Base-by-base conservation (phyloP, 2,888 invertebrate genomes). In the Druceiella hillmani region DNA sequence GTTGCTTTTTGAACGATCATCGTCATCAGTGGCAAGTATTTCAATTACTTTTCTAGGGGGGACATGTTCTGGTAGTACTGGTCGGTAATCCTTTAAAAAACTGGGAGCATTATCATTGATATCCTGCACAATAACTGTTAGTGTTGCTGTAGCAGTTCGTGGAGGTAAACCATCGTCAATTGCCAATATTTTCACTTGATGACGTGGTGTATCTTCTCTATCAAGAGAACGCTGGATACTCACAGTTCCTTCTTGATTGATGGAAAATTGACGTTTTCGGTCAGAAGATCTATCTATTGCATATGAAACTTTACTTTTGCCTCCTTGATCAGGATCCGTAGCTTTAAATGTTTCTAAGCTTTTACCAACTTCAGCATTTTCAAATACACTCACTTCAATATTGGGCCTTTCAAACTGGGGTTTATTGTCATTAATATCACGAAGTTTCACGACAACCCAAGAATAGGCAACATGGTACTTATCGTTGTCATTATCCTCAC, bases 391-490 rank as follows among this genome's bases (percentile, higher is more conserved):
- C 3, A 87, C 87, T 68, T 91, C 93, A 52, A 95, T 92, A 59
- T 93, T 92, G 30, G 94, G 89, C 47, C 86, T 79, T 56, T 94
- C 92, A 60, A 92, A 95, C 56, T 87, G 87, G 3, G 97, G 97
- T 61, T 91, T 90, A 74, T 97, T 97, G 75, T 98, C 97, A 71
- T 98, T 98, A 52, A 90, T 90, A 62, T 98, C 98, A 43, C 89
- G 78, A 42, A 99, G 74, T 57, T 87, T 88, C 17, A 95, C 91
- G 45, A 88, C 87, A 39, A 95, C 92, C 88, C 91, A 92, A 2
- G 94, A 92, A 64, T 91, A 91, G 43, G 94, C 94, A 47, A 94
- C 91, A 68, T 95, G 94, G 59, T 94, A 90, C 62, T 95, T 95
- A 64, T 99, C 98, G 64, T 91, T 90, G 67, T 91, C 91, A 57